phyloP scores from a whole-genome alignment of 2,113 vertebrate genomes.

The Rhagologus leucostigma region DNA sequence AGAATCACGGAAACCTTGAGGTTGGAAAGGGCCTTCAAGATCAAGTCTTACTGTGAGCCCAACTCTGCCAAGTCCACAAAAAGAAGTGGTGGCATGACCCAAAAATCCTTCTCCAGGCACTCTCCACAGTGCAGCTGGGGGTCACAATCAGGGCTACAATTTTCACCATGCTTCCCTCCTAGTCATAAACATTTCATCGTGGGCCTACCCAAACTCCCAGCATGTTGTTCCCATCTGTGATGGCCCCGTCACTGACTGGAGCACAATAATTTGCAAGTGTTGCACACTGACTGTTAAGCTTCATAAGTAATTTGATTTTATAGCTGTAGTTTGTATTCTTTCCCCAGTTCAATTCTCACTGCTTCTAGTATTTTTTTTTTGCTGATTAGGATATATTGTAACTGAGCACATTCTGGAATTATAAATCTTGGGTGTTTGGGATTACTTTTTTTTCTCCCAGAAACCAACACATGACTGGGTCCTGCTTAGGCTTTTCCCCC shows the following conservation, averaged over 20 bases:
- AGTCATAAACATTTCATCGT: rapidly evolving
- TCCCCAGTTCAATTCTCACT: not conserved
- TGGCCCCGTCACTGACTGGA: rapidly evolving
- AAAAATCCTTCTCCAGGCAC: not conserved
- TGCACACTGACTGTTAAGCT: not conserved
- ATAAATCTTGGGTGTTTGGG: not conserved
- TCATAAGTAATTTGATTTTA: not conserved
- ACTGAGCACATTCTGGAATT: not conserved
- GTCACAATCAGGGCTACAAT: too few species aligned
- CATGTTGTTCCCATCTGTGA: rapidly evolving
- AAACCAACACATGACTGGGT: not conserved
- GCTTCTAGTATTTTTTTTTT: not conserved
- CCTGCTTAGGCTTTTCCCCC: too few species aligned
- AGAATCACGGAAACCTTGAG: not conserved
- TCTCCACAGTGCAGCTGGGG: not conserved
- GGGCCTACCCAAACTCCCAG: not conserved
- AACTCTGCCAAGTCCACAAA: not conserved
- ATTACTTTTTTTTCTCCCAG: not conserved
- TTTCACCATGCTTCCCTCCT: not conserved
- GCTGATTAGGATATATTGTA: not conserved
- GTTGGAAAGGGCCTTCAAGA: not conserved
- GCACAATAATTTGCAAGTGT: not conserved
- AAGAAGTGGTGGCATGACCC: not conserved
- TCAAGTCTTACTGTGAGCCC: not conserved
- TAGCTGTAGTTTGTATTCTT: not conserved